These are phyloP conservation scores for Pipa parva DNA, from an alignment of 2,113 vertebrate genomes.

Conservation along the genomic window DNA sequence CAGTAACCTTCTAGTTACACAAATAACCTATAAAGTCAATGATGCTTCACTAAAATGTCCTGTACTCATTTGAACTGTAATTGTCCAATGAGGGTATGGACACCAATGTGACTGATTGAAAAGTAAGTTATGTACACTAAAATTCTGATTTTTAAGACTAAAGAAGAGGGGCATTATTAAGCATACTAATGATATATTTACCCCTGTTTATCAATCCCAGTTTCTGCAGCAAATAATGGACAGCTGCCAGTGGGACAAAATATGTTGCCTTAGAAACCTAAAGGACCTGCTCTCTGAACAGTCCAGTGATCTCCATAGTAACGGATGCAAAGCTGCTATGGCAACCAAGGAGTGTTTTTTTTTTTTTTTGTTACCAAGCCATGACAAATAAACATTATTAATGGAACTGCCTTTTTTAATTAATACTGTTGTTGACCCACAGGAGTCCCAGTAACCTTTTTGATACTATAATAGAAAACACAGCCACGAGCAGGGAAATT, in stretches of 20 bases:
- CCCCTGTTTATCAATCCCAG: too few relatives aligned
- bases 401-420: not conserved
- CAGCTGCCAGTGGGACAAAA: slow-evolving; percentile 30
- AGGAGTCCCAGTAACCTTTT: not conserved
- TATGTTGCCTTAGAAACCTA: slow-evolving; percentile 26
- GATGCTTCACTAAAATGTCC: too few relatives aligned
- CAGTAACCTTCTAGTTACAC: too few relatives aligned
- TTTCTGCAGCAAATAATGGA: slow-evolving; percentile 28
- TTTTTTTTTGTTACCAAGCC: not conserved
- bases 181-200: too few relatives aligned
- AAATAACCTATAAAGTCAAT: too few relatives aligned
- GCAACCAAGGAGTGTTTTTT: slow-evolving; percentile 19
- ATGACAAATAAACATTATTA: not conserved
- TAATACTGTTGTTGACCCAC: not conserved
- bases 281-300: slow-evolving; percentile 18
- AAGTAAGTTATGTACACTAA: too few relatives aligned
- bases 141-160: too few relatives aligned
- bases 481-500: not conserved
- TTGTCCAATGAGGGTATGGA: too few relatives aligned
- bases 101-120: too few relatives aligned
- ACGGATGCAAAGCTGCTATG: slow-evolving; percentile 25
- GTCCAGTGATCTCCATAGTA: slow-evolving; percentile 30
- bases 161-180: too few relatives aligned
- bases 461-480: not conserved
- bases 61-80: too few relatives aligned